phyloP scores from a whole-genome alignment of 2,888 invertebrate species.

The Acleris emargana region DNA sequence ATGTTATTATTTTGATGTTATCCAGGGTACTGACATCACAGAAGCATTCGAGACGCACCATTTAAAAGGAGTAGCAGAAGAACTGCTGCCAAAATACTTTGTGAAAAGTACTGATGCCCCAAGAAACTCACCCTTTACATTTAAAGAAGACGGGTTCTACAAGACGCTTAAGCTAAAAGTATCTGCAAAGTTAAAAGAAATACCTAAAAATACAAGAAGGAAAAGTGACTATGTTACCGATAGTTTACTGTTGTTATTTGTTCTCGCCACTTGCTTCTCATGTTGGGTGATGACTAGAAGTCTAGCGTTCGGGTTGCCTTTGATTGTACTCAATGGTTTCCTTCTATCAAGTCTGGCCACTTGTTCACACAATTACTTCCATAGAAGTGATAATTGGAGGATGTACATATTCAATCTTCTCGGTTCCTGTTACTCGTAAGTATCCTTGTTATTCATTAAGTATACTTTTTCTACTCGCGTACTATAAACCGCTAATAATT shows the following conservation, averaged over 20 bases:
- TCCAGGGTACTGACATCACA: constrained; percentile 86
- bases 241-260: constrained; percentile 52
- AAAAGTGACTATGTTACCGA: constrained; percentile 67
- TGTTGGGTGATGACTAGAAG: constrained; percentile 63
- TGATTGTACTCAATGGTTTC: constrained; percentile 55
- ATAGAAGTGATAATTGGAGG: constrained; percentile 90
- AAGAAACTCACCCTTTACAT: constrained; percentile 89
- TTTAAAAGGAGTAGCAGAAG: constrained; percentile 81
- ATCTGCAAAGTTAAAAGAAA: constrained; percentile 76
- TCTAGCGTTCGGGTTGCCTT: constrained; percentile 52
- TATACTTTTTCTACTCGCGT: too few relatives aligned
- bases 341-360: constrained; percentile 73
- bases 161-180: constrained; percentile 87
- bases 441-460: constrained; percentile 27
- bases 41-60: constrained; percentile 86
- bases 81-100: constrained; percentile 86
- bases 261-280: constrained; percentile 55
- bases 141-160: constrained; percentile 90
- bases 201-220: constrained; percentile 65
- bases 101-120: constrained; percentile 84
- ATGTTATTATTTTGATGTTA: constrained; percentile 36
- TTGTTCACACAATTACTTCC: constrained; percentile 91
- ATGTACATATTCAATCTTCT: constrained; percentile 91
- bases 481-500: too few relatives aligned
- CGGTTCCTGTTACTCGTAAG: constrained; percentile 85